These are phyloP conservation scores for Cordilura impudica DNA, from an alignment of 2,888 invertebrate species.

Conservation along the genomic window DNA sequence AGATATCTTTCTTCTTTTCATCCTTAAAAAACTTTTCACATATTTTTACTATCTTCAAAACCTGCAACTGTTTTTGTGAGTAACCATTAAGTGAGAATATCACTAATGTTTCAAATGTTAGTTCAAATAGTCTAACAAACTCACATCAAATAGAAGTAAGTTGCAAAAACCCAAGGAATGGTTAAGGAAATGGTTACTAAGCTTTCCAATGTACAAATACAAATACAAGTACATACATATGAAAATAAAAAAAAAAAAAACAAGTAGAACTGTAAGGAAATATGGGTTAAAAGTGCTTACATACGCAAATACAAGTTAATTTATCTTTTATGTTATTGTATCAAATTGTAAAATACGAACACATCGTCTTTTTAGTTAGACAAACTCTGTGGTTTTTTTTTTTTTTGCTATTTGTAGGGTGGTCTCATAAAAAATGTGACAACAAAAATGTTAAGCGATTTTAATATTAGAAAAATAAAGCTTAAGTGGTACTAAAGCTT, in stretches of 20 bases:
- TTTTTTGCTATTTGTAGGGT: conserved; percentile 23
- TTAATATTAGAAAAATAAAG: not conserved
- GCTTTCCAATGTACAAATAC: conserved; percentile 39
- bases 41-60: too few relatives aligned
- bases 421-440: not conserved
- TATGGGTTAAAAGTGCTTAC: conserved; percentile 62
- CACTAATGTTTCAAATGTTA: not conserved
- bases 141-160: not conserved
- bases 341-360: conserved; percentile 36
- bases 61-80: too few relatives aligned
- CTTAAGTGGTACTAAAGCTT: not conserved
- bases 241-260: not conserved
- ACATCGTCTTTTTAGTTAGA: not conserved
- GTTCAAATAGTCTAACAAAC: conserved; percentile 7
- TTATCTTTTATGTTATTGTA: conserved; percentile 54
- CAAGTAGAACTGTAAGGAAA: not conserved
- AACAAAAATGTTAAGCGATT: not conserved
- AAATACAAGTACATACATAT: not conserved
- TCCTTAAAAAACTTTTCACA: too few relatives aligned
- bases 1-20: too few relatives aligned
- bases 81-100: too few relatives aligned
- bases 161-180: conserved; percentile 41
- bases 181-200: conserved; percentile 54
- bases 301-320: conserved; percentile 56
- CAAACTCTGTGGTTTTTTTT: not conserved